A percentile compares a stretch with the other conserved stretches of the same genome.
These are phyloP conservation scores for Okapia johnstoni DNA, from an alignment of 2,113 vertebrate genomes.

Conservation along the genomic window DNA sequence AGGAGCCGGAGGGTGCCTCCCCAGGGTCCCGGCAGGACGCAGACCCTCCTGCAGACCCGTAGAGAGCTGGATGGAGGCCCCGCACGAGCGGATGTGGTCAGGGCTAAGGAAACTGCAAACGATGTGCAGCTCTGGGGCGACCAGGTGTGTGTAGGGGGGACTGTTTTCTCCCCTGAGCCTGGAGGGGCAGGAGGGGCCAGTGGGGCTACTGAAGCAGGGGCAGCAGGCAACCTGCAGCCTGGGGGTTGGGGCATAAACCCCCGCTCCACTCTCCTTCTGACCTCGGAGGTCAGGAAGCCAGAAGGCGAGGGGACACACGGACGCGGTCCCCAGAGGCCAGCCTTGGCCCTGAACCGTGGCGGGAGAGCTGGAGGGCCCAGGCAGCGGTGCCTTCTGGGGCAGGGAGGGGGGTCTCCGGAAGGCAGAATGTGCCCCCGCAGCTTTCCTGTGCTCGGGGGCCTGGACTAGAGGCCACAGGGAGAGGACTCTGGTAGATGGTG, in stretches of 20 bases:
- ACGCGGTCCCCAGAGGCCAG: not conserved
- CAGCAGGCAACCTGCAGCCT: rapidly evolving
- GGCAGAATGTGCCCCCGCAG: not conserved
- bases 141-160: not conserved
- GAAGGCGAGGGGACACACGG: rapidly evolving
- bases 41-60: rapidly evolving
- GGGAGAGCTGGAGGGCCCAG: not conserved
- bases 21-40: not conserved
- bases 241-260: not conserved
- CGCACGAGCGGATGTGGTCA: rapidly evolving
- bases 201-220: not conserved
- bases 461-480: not conserved
- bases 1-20: not conserved
- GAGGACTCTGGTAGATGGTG: rapidly evolving
- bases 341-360: rapidly evolving
- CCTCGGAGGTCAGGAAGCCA: not conserved
- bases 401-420: not conserved
- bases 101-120: not conserved
- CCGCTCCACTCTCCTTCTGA: not conserved
- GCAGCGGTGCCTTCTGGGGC: not conserved
- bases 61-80: not conserved
- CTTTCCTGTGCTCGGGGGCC: not conserved
- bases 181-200: too few relatives aligned
- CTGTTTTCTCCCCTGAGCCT: not conserved
- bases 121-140: too few relatives aligned